A percentile compares a stretch with the other conserved stretches of the same genome.
These are phyloP conservation scores for Melanogrammus aeglefinus DNA, from an alignment of 2,797 vertebrate genomes.

Conservation along the genomic window DNA sequence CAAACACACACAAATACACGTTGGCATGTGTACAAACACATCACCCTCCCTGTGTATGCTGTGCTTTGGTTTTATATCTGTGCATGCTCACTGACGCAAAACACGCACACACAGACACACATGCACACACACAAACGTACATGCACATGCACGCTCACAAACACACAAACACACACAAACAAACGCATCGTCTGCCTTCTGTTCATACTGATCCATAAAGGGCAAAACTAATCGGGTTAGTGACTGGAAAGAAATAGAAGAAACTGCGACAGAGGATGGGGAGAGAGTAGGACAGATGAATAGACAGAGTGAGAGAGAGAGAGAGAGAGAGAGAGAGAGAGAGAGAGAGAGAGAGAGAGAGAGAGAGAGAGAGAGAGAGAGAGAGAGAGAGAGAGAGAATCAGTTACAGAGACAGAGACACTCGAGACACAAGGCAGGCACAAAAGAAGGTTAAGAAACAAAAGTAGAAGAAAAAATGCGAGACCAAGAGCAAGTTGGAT, in stretches of 20 bases:
- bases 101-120: conserved; percentile 9
- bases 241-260: conserved; percentile 50
- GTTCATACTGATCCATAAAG: conserved; percentile 56
- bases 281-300: neutral
- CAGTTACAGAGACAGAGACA: conserved; percentile 18
- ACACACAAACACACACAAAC: conserved; percentile 23
- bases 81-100: conserved; percentile 9
- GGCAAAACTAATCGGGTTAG: conserved; percentile 62
- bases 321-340: conserved; percentile 30
- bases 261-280: conserved; percentile 24
- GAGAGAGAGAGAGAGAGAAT: neutral
- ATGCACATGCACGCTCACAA: neutral
- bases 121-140: conserved; percentile 8
- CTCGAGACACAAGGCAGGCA: neutral
- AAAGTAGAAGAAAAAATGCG: neutral
- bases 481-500: conserved; percentile 61
- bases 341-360: conserved; percentile 23
- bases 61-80: conserved; percentile 8
- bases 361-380: conserved; percentile 31
- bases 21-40: conserved; percentile 1
- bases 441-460: neutral
- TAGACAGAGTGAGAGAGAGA: conserved; percentile 17
- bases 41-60: neutral
- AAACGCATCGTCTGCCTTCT: conserved; percentile 33
- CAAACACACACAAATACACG: conserved; percentile 18